A percentile compares a stretch with the other conserved stretches of the same genome.
phyloP scores from a whole-genome alignment of 2,888 invertebrate genomes.

The Serrognathus titanus region DNA sequence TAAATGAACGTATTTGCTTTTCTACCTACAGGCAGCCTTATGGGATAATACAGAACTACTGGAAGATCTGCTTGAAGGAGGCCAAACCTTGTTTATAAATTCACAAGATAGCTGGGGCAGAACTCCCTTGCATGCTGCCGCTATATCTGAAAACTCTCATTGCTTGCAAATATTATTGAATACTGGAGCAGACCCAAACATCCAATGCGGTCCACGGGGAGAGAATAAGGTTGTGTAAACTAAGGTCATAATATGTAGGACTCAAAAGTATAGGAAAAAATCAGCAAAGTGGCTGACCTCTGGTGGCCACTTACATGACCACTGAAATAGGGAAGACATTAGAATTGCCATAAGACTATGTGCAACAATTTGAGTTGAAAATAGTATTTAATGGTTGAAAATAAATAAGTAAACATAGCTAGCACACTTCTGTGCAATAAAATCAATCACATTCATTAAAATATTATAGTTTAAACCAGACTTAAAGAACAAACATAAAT shows the following conservation, averaged over 20 bases:
- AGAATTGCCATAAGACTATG: too few species aligned
- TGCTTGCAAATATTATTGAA: conserved; percentile 70
- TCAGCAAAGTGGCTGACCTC: too few species aligned
- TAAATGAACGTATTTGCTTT: neutral
- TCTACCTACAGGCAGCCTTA: conserved; percentile 64
- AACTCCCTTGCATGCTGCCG: conserved; percentile 79
- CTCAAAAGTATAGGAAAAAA: too few species aligned
- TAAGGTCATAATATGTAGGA: neutral
- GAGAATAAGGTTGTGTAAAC: conserved; percentile 58
- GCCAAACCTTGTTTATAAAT: conserved; percentile 60
- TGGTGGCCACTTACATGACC: too few species aligned
- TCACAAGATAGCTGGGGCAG: conserved; percentile 72
- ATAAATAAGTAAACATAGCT: too few species aligned
- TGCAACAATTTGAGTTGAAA: too few species aligned
- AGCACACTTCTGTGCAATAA: too few species aligned
- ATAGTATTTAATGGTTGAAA: too few species aligned
- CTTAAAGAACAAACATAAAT: too few species aligned
- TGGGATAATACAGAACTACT: conserved; percentile 87
- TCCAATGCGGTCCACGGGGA: conserved; percentile 63
- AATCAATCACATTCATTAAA: too few species aligned
- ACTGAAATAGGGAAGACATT: too few species aligned
- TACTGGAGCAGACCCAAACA: conserved; percentile 69
- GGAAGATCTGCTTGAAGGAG: conserved; percentile 74
- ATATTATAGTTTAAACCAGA: too few species aligned
- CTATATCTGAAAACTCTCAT: conserved; percentile 70